Evolutionary conservation across 2,797 vertebrate genomes (phyloP).

Genomic region (Ctenochaetus hawaiiensis): DNA sequence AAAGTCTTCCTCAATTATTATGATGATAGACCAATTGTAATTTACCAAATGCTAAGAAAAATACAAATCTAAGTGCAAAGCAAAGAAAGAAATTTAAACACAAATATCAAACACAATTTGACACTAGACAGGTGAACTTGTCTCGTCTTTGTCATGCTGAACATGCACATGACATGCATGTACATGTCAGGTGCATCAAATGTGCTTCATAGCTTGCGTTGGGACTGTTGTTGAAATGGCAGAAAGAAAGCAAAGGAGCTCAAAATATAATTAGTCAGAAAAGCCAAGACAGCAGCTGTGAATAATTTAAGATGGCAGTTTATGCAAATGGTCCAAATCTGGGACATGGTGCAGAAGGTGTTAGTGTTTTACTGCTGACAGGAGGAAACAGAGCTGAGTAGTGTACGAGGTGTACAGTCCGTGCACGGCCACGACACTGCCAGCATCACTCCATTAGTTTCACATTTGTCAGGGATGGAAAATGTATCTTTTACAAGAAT

Average conservation of each 20-base stretch:
- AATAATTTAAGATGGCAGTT: conserved; percentile 83
- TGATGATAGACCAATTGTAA: background rate
- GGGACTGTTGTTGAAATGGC: conserved; percentile 45
- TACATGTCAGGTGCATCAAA: background rate
- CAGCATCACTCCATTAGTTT: conserved; percentile 66
- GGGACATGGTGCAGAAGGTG: conserved; percentile 78
- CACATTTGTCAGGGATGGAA: conserved; percentile 60
- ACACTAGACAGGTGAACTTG: background rate
- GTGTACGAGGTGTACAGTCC: conserved; percentile 63
- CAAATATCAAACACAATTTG: background rate
- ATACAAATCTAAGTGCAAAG: background rate
- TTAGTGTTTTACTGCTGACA: conserved; percentile 76
- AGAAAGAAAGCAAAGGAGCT: conserved; percentile 64
- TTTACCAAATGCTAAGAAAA: background rate
- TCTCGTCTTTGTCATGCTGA: background rate
- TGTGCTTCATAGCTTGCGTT: conserved; percentile 7
- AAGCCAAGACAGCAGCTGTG: conserved; percentile 82
- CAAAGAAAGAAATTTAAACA: background rate
- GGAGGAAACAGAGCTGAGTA: conserved; percentile 67
- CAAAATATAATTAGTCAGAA: conserved; percentile 82
- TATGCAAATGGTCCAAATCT: conserved; percentile 83
- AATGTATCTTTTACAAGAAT: conserved; percentile 37
- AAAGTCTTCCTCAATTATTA: background rate
- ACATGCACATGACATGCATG: background rate
- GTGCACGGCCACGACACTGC: conserved; percentile 43